A percentile compares a stretch with the other conserved stretches of the same genome.
Evolutionary conservation across 2,113 vertebrate species (phyloP).

Genomic region (Neofelis nebulosa): DNA sequence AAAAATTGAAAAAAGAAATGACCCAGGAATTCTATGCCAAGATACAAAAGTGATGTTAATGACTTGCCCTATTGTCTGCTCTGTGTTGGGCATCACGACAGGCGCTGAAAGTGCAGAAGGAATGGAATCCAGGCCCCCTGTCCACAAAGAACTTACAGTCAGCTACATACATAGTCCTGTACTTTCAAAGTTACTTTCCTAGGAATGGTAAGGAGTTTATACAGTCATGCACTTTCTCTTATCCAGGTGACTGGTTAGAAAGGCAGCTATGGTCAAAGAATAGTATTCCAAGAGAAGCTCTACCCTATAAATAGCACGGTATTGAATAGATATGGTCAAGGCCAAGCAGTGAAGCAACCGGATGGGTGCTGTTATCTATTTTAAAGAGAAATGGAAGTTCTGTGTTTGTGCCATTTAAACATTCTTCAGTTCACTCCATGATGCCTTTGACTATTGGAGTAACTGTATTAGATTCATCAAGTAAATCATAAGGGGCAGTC

Average conservation of each 20-base stretch:
- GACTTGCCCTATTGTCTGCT: neutral
- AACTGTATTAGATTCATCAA: neutral
- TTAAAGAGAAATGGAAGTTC: neutral
- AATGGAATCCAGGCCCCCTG: neutral
- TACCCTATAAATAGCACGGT: neutral
- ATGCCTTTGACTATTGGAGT: neutral
- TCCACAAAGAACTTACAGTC: neutral
- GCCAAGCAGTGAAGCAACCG: neutral
- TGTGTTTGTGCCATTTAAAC: neutral
- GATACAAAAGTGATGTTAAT: neutral
- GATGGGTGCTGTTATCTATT: neutral
- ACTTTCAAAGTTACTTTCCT: neutral
- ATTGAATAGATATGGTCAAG: neutral
- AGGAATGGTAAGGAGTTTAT: neutral
- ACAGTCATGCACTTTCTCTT: neutral
- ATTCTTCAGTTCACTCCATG: neutral
- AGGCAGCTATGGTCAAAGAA: neutral
- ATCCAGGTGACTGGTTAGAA: neutral
- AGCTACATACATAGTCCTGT: neutral
- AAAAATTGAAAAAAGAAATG: neutral
- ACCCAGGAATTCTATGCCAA: neutral
- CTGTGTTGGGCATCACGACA: neutral
- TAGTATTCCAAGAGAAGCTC: neutral
- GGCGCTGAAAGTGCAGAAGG: neutral
- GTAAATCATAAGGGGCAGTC: neutral